phyloP scores from a whole-genome alignment of 2,888 invertebrate species.

The Agrochola macilenta region DNA sequence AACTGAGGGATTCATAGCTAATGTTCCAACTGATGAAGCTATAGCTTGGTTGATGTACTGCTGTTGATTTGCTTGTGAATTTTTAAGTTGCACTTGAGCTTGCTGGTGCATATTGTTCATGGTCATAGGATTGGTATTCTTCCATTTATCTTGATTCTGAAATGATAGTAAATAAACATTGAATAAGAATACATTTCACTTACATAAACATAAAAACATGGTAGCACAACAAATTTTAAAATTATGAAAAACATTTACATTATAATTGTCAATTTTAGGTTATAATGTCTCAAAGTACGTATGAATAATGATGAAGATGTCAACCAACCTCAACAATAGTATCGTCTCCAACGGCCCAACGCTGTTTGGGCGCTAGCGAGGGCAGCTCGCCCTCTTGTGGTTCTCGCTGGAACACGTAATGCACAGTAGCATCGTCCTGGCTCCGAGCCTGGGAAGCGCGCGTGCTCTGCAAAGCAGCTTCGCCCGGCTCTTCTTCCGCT shows the following conservation, averaged over 20 bases:
- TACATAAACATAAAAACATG: constrained; percentile 1
- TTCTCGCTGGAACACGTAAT: constrained; percentile 96
- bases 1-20: constrained; percentile 88
- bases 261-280: constrained; percentile 56
- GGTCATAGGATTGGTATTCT: constrained; percentile 92
- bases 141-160: constrained; percentile 97
- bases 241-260: constrained; percentile 32
- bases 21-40: constrained; percentile 86
- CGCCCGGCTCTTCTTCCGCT: constrained; percentile 92
- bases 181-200: constrained; percentile 16
- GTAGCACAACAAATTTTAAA: constrained; percentile 1
- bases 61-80: constrained; percentile 89
- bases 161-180: constrained; percentile 74
- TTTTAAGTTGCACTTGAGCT: constrained; percentile 87
- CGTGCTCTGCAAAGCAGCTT: constrained; percentile 90
- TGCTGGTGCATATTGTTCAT: constrained; percentile 91
- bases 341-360: constrained; percentile 97
- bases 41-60: constrained; percentile 88
- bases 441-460: constrained; percentile 93
- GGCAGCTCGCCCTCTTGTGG: constrained; percentile 95
- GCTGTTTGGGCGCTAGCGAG: constrained; percentile 93
- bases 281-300: constrained; percentile 36
- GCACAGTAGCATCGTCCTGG: constrained; percentile 97
- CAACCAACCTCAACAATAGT: constrained; percentile 95
- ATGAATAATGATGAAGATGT: constrained; percentile 18